Evolutionary conservation across 1,140 invertebrate genomes (phyloP).

Genomic region (Gonatopus flavifemur): DNA sequence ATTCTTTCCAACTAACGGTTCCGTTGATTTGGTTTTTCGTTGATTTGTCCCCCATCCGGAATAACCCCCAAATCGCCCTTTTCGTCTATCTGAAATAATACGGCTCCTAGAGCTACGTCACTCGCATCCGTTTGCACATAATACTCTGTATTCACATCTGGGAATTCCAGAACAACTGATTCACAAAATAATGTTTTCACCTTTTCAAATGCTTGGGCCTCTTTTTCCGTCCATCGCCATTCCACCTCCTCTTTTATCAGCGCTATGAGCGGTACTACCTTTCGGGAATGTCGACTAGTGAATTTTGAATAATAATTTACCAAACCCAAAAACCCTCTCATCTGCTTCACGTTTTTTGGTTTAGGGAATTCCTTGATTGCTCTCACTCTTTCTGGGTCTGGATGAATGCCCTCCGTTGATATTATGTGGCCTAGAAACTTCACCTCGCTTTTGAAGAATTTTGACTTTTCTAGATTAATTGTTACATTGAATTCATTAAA

Average conservation of each 20-base stretch:
- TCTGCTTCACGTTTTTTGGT: conserved; percentile 35
- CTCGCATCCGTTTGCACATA: too few species aligned
- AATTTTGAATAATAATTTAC: conserved; percentile 24
- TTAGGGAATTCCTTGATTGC: conserved; percentile 23
- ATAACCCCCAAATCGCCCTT: too few species aligned
- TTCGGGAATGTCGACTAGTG: background rate
- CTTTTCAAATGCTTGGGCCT: background rate
- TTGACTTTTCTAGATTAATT: conserved; percentile 20
- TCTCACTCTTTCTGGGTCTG: conserved; percentile 31
- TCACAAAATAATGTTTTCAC: background rate
- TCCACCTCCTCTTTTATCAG: background rate
- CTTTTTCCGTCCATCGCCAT: background rate
- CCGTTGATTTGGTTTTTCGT: too few species aligned
- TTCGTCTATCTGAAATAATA: too few species aligned
- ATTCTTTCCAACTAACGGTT: too few species aligned
- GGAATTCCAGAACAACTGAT: too few species aligned
- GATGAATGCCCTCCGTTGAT: conserved; percentile 25
- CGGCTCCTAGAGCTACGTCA: too few species aligned
- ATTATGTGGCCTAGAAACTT: conserved; percentile 47
- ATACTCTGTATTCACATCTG: too few species aligned
- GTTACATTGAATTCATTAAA: conserved; percentile 10
- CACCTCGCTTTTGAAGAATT: conserved; percentile 36
- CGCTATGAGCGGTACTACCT: background rate
- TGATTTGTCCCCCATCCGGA: too few species aligned
- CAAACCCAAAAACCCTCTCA: conserved; percentile 43